Evolutionary conservation across 2,113 vertebrate species (phyloP).

Genomic region (Craseonycteris thonglongyai): DNA sequence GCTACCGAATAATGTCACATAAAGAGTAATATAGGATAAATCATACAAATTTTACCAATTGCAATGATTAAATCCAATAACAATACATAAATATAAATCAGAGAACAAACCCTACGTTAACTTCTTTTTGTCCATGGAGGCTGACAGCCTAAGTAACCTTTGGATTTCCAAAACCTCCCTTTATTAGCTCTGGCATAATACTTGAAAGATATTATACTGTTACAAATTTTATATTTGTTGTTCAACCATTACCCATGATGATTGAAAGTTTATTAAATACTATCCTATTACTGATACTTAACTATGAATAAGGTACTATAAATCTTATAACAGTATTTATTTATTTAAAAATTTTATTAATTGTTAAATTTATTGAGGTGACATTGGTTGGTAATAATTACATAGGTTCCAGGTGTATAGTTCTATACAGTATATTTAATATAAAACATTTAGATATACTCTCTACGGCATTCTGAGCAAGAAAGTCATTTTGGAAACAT

Average conservation of each 20-base stretch:
- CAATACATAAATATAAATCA: not conserved
- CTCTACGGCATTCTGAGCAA: not conserved
- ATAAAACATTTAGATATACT: not conserved
- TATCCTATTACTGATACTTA: slow-evolving; percentile 54
- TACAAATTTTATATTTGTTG: slow-evolving; percentile 1
- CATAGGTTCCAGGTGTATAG: no score
- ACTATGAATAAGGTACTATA: slow-evolving; percentile 26
- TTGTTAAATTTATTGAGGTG: no score
- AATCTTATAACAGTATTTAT: not conserved
- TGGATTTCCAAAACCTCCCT: not conserved
- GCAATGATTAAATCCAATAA: not conserved
- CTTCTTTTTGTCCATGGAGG: not conserved
- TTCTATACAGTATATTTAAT: not conserved
- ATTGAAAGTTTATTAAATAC: slow-evolving; percentile 69
- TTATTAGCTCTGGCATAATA: not conserved
- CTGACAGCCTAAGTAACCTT: not conserved
- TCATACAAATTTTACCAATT: not conserved
- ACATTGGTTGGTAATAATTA: no score
- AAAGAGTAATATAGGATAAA: not conserved
- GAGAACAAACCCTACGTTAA: not conserved
- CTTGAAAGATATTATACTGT: not conserved
- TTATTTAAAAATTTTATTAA: no score
- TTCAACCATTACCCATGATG: slow-evolving; percentile 58
- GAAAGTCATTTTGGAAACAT: not conserved
- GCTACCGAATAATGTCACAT: not conserved